Evolutionary conservation across 2,113 vertebrate species (phyloP), one percentile per base, ranked within the genome.

Genomic region (Jaculus jaculus): DNA sequence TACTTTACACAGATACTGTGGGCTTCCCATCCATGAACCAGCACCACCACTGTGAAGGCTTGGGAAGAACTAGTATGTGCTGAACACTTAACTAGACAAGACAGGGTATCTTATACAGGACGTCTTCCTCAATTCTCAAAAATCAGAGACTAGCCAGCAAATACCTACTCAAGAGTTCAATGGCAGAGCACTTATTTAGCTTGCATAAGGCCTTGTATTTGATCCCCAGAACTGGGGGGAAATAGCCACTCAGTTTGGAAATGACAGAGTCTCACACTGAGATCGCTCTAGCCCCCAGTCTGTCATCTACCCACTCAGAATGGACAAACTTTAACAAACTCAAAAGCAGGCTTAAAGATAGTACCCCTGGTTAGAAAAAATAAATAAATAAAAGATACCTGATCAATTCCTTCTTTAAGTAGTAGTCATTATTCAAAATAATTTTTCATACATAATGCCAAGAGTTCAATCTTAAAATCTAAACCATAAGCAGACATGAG

Each of bases 391-490:
- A 80, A 71, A 54, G 10, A 23, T 30, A 75, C 37, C 4, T 68
- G 23, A 73, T 72, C 34, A 17, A 66, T 54, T 79, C 72, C 32
- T 73, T 90, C 68, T 51, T 79, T 42, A 69, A 89, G 60, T 9
- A 82, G 39, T 54, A 42, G 58, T 88, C 77, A 23, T 65, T 84
- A 83, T 91, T 77, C 34, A 26, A 84, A 24, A 30, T 39, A 78
- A 73, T 39, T n/a, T n/a, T n/a, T 92, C 51, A 92, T 42, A 91
- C 11, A 78, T 7, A 68, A 75, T 71, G 89, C 47, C 88, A 92
- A 94, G 63, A 92, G 71, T 73, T 87, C 83, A 73, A 74, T 37
- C 58, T 83, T 75, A 95, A 90, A 93, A 94, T 85, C 65, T 74
- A 73, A 93, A 94, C 30, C 26, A 74, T n/a, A 51, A 42, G 12